Evolutionary conservation across 2,888 invertebrate genomes (phyloP), one percentile per base, ranked within the genome.

Genomic region (Hypsopygia costalis): DNA sequence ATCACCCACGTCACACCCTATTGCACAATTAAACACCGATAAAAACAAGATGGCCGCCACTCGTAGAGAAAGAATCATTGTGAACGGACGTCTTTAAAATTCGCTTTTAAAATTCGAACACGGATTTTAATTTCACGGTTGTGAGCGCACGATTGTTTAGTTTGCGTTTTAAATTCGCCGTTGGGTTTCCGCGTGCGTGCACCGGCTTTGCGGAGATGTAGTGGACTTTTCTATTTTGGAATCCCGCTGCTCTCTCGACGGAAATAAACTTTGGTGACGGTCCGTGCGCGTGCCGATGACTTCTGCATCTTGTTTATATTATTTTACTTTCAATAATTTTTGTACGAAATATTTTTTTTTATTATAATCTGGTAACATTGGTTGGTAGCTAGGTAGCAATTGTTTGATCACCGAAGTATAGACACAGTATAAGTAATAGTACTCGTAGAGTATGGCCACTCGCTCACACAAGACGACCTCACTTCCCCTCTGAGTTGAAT

Each of bases 1-100:
- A 69, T 94, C 94, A 73, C 94, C 93, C 44, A 94, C 91, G 52
- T 93, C 92, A 82, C 95, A 95, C 38, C 90, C 90, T 34, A 46
- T 43, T 16, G 51, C 55, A 40, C 60, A 52, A 52, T 56, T 52
- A 44, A 65, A 55, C 43, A 51, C 45, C n/a, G 47, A 48, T 36
- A 80, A 74, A 74, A 80, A 48, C 68, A 87, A 83, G 45, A 88
- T 83, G 80, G 82, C 77, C 52, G 74, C 52, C 77, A 83, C 56
- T 78, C 48, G 63, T 47, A 48, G 43, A 40, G 47, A 41, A 49
- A 52, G 60, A 60, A 52, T 62, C 82, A 83, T 83, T 34, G 46
- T 46, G 51, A 47, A 34, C 45, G 58, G 62, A 71, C 72, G 78
- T 59, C 43, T 48, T 36, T 41, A 37, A 36, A 21, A 37, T 36